Base-by-base conservation (phyloP, 1,140 invertebrate species). In the Chelonus insularis region DNA sequence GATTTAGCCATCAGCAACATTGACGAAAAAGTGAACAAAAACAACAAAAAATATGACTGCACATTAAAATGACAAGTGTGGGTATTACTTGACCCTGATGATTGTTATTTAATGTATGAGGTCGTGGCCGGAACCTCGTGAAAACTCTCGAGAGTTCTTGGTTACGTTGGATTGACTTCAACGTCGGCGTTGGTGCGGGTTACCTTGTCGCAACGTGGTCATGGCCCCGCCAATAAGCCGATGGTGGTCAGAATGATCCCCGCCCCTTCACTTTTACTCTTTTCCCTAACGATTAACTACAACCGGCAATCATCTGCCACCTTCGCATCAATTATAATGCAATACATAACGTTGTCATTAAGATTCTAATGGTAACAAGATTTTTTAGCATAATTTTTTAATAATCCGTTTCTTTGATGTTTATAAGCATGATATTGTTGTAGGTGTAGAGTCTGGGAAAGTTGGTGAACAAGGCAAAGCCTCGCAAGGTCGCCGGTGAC, bases 151-250 rank as follows among this genome's bases (percentile, higher is more conserved):
- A 18, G 25, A 12, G 18, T 50, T 32, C 18, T n/a, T 6, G 25
- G 9, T 4, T n/a, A n/a, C n/a, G 21, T 1, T 11, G 23, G 36
- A n/a, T 18, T 20, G 45, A 52, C 43, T 58, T 58, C 54, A 65
- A 48, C 23, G 21, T 51, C 34, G 21, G 16, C 56, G 57, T 51
- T 20, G 14, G 47, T 59, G 57, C 34, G 57, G 57, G 68, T 63
- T 70, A 73, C 71, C 72, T 75, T 73, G 71, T 68, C 66, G 70
- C 71, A 76, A 76, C 63, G 72, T 75, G 71, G 73, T 75, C 72
- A 75, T 72, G 74, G 73, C 66, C 72, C 69, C 66, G 58, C 62
- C 52, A 25, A 32, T 63, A 62, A 47, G 67, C 21, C 20, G 51
- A 57, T 68, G 66, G 65, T 71, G 66, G 61, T 72, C 70, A 68